Base-by-base conservation (phyloP, 37 sponge, comb jelly and placozoan species). In the Oscarella lobularis region DNA sequence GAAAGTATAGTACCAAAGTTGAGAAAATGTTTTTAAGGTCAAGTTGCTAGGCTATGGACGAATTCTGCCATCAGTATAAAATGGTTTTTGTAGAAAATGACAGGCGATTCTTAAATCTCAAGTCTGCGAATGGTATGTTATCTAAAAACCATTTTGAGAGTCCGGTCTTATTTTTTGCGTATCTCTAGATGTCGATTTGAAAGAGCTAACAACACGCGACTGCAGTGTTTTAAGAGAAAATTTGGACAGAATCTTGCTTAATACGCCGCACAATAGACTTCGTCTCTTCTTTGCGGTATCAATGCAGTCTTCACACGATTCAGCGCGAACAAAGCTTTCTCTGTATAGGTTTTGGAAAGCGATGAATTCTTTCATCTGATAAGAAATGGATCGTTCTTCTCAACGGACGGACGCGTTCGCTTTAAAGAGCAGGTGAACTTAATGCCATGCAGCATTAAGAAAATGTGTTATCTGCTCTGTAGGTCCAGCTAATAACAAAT, bases 401-500 rank as follows among this genome's bases (percentile, higher is more conserved):
- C 60, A 48, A 9, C 60, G 60, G 60, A 48, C 9, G 60, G 60
- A 48, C 9, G 20, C 9, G 20, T 48, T 20, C 9, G 60, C 60
- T 48, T 48, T 20, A 48, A 48, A 27, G 14, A 48, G 60, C 60
- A 48, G 60, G 60, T 48, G 9, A 48, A 20, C 60, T n/a, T n/a
- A n/a, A n/a, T n/a, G n/a, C n/a, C n/a, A n/a, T n/a, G n/a, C n/a
- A n/a, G n/a, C n/a, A n/a, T n/a, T n/a, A n/a, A n/a, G n/a, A 76
- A 27, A 76, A 14, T 5, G 37, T 41, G 60, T 30, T 76, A 27
- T 35, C 40, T 48, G 29, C 37, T 4, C 88, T 83, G 73, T 83
- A 90, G 73, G 80, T 81, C 75, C 74, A 85, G 29, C 69, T 92
- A 20, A 78, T 92, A 31, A 88, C 86, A 1, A 79, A 82, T 30